Evolutionary conservation across 2,113 vertebrate genomes (phyloP), one percentile per base, ranked within the genome.

Genomic region (Alces alces): DNA sequence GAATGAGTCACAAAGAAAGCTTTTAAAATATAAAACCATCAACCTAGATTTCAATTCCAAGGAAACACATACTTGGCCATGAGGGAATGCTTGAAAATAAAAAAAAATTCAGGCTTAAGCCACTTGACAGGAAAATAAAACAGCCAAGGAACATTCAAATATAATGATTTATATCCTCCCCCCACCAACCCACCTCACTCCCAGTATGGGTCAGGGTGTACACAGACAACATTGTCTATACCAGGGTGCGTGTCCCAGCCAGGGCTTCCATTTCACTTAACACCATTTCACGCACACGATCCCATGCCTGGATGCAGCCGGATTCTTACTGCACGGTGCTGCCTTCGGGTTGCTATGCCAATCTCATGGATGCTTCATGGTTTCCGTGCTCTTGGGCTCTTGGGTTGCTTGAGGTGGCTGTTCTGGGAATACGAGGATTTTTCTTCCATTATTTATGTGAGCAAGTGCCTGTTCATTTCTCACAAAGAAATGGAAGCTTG

Each of bases 41-140:
- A 98, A 97, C 57, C 97, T 95, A 97, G 98, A 97, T 98, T 98
- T 96, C 93, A 98, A 92, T 95, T 96, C 96, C 97, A 98, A 98
- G 96, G 98, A 98, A 98, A 98, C 96, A 98, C 82, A 98, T 97
- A 98, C 98, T 98, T 98, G 95, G 95, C 93, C 93, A 96, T 86
- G 91, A 96, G 95, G 86, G 97, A 96, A 94, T 89, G 94, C 82
- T 97, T 90, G n/a, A 90, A 96, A 96, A 96, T 95, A 92, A 89
- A 58, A 93, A 97, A 73, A 89, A 96, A 95, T 2, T 64, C 90
- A 94, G 92, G 89, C 95, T 98, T 98, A 98, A 54, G 27, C 85
- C 98, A 93, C 97, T 98, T 98, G 98, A 98, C 91, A 98, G 98
- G 96, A 98, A 98, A 98, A 98, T 97, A 86, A 95, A 97, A 89